phyloP scores from a whole-genome alignment of 2,797 vertebrate species.

The Chloroceryle inda region DNA sequence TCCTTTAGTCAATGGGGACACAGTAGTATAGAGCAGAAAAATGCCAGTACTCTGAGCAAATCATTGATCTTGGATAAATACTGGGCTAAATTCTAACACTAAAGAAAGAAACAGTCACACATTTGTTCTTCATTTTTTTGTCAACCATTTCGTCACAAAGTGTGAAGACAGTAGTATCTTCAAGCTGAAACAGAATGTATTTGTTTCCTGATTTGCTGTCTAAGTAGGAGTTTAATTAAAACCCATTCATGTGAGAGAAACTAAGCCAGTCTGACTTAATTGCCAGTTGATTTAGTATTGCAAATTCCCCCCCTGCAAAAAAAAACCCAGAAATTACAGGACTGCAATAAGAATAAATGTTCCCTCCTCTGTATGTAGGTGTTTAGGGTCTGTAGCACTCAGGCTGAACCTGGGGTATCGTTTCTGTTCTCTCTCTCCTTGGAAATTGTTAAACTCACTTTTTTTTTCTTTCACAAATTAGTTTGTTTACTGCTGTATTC shows the following conservation, averaged over 20 bases:
- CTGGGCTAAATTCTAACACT: neutral
- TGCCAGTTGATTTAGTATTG: neutral
- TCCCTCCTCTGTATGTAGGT: neutral
- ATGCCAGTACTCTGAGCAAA: neutral
- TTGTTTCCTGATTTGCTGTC: constrained; percentile 18
- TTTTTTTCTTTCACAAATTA: neutral
- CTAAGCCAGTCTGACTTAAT: constrained; percentile 4
- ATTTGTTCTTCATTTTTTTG: neutral
- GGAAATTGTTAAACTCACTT: neutral
- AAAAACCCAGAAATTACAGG: neutral
- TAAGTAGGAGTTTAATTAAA: constrained; percentile 45
- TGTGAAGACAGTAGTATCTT: neutral
- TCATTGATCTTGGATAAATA: neutral
- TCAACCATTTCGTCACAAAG: neutral
- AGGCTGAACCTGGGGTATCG: neutral
- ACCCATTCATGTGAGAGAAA: neutral
- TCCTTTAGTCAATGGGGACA: neutral
- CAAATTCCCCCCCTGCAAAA: neutral
- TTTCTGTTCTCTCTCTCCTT: neutral
- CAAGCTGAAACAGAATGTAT: neutral
- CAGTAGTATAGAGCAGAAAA: neutral
- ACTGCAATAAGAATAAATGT: neutral
- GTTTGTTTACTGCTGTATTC: neutral
- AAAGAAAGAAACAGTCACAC: neutral
- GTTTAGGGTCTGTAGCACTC: neutral